Conservation (phyloP, 2,888 invertebrate genomes). For the Brachyptera putata region DNA sequence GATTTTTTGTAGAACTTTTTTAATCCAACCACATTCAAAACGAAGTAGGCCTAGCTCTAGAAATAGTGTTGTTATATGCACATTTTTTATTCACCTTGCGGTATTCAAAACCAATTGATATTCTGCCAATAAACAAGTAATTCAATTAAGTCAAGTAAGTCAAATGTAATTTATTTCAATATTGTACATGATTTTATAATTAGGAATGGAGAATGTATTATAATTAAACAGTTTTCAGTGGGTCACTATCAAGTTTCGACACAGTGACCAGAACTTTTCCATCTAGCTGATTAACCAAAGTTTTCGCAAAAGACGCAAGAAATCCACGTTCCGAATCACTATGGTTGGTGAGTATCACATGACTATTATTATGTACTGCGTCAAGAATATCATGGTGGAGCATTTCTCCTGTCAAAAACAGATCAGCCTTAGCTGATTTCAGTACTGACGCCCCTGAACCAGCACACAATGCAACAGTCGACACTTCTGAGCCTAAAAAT, state of each 20-base stretch:
- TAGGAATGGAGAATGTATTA: background rate
- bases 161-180: too few relatives aligned
- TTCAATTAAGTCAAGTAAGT: too few relatives aligned
- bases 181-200: too few relatives aligned
- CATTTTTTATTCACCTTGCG: too few relatives aligned
- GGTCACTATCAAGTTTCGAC: conserved; percentile 72
- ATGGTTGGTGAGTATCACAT: conserved; percentile 87
- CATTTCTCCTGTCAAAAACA: conserved; percentile 90
- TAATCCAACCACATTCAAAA: too few relatives aligned
- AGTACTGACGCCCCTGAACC: conserved; percentile 83
- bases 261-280: conserved; percentile 60
- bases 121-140: too few relatives aligned
- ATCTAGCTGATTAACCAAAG: conserved; percentile 41
- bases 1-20: too few relatives aligned
- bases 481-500: conserved; percentile 50
- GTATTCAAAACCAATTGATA: too few relatives aligned
- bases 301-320: conserved; percentile 55
- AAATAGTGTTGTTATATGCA: too few relatives aligned
- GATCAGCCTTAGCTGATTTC: conserved; percentile 64
- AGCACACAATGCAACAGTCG: conserved; percentile 77
- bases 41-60: too few relatives aligned
- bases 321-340: conserved; percentile 92
- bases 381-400: conserved; percentile 90
- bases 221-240: conserved; percentile 63
- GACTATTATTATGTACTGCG: conserved; percentile 70